Conservation (phyloP, 2,888 invertebrate genomes). For the Axea sp. region DNA sequence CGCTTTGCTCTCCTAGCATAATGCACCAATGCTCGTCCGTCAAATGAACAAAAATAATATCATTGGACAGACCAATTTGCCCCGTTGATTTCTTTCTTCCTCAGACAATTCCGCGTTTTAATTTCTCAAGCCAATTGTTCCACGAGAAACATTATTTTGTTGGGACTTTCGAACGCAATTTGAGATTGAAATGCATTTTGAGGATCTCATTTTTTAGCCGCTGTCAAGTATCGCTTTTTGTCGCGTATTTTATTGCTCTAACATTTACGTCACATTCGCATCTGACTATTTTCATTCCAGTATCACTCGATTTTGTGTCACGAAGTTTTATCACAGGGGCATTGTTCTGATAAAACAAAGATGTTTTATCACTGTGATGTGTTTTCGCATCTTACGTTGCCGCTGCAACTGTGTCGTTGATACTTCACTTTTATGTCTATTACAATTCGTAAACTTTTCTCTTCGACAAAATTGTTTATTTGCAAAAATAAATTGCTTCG, state of each 20-base stretch:
- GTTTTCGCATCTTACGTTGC: conserved; percentile 18
- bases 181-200: conserved; percentile 8
- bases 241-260: conserved; percentile 22
- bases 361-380: conserved; percentile 31
- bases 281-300: conserved; percentile 53
- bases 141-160: conserved; percentile 9
- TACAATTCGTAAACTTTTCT: not conserved
- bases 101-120: no score
- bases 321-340: conserved; percentile 42
- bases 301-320: conserved; percentile 45
- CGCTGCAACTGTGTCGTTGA: not conserved
- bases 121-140: conserved; percentile 49
- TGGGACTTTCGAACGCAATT: not conserved
- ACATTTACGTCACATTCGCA: conserved; percentile 42
- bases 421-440: conserved; percentile 3
- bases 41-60: conserved; percentile 48
- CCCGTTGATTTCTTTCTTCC: conserved; percentile 11
- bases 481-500: not conserved
- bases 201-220: conserved; percentile 30
- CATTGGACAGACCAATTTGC: conserved; percentile 41
- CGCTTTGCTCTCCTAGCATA: conserved; percentile 3
- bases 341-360: conserved; percentile 55
- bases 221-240: conserved; percentile 28
- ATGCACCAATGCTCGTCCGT: conserved; percentile 24
- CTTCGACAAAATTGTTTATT: not conserved